Evolutionary conservation across 2,113 vertebrate genomes (phyloP).

Genomic region (Galemys pyrenaicus): DNA sequence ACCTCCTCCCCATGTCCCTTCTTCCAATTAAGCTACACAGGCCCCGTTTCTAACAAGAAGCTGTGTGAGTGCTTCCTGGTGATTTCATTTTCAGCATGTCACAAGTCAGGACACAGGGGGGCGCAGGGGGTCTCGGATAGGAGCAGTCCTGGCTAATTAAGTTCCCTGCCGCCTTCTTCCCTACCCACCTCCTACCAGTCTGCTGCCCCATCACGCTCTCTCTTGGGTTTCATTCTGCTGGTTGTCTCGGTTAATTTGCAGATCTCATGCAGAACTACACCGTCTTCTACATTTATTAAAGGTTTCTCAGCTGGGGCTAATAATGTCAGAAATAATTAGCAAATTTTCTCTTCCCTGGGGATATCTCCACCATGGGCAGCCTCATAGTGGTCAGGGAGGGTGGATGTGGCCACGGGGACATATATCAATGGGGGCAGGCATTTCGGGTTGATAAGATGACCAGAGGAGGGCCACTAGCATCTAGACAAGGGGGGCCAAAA

Average conservation of each 20-base stretch:
- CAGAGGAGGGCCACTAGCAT: neutral
- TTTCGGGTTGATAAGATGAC: neutral
- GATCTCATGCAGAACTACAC: conserved; percentile 52
- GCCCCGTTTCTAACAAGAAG: conserved; percentile 48
- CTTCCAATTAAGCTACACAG: conserved; percentile 68
- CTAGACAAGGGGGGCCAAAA: neutral
- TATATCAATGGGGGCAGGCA: neutral
- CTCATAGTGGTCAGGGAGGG: neutral
- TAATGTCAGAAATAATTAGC: conserved; percentile 80
- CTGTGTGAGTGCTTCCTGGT: conserved; percentile 45
- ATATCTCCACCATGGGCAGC: neutral
- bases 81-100: conserved; percentile 69
- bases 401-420: neutral
- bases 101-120: conserved; percentile 63
- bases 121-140: neutral
- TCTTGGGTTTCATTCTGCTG: conserved; percentile 17
- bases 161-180: conserved; percentile 38
- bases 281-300: conserved; percentile 72
- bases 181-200: neutral
- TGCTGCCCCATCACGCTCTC: conserved; percentile 41
- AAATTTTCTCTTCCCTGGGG: neutral
- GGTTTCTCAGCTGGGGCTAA: conserved; percentile 72
- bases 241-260: conserved; percentile 57
- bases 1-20: neutral
- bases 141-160: conserved; percentile 71